phyloP scores from a whole-genome alignment of 1,140 invertebrate genomes.

The Plutomurus gul region DNA sequence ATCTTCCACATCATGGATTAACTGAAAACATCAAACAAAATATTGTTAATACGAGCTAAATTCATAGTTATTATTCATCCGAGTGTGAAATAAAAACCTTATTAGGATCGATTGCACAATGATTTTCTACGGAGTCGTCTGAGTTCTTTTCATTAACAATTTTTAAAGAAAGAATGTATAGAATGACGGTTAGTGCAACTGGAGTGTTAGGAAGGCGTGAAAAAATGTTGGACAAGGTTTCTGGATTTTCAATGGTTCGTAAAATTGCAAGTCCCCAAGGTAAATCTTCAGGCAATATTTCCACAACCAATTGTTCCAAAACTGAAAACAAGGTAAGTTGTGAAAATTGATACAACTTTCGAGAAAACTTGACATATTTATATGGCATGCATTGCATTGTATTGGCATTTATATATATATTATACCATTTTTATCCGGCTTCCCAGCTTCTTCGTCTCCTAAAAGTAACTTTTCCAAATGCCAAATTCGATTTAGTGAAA shows the following conservation, averaged over 20 bases:
- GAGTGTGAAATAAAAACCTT: background rate
- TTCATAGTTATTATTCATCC: background rate
- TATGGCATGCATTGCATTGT: background rate
- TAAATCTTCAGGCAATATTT: constrained; percentile 43
- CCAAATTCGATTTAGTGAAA: constrained; percentile 55
- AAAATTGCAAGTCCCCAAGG: constrained; percentile 40
- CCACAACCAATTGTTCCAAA: constrained; percentile 34
- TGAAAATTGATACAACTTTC: background rate
- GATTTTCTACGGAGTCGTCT: background rate
- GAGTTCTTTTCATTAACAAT: background rate
- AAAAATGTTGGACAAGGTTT: constrained; percentile 52
- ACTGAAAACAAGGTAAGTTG: constrained; percentile 11
- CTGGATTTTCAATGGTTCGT: constrained; percentile 53
- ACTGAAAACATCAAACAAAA: background rate
- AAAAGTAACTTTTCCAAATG: constrained; percentile 57
- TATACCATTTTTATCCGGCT: constrained; percentile 53
- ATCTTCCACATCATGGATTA: background rate
- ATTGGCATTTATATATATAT: too few species aligned
- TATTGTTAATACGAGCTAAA: background rate
- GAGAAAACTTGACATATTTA: background rate
- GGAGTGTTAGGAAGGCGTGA: constrained; percentile 3
- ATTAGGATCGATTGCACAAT: background rate
- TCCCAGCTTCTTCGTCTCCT: constrained; percentile 55
- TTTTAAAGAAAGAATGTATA: background rate
- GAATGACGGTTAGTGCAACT: background rate